Conservation (phyloP, 1,140 invertebrate genomes). For the Caenorhabditis briggsae region DNA sequence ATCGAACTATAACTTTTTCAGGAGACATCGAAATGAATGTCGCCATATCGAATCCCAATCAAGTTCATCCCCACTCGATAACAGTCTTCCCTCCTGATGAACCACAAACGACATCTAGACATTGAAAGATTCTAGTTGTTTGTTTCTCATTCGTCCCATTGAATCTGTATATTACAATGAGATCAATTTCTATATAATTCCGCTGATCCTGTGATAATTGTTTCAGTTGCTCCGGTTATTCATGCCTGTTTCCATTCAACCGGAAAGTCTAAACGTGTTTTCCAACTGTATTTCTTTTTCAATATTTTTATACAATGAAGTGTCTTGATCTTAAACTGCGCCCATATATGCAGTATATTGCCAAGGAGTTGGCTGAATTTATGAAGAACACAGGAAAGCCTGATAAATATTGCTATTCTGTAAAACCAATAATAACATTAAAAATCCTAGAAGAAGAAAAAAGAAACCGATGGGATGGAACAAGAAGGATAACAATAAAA, state of each 20-base stretch:
- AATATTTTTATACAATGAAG: not conserved
- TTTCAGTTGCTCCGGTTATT: slow-evolving; percentile 29
- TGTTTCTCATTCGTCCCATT: not conserved
- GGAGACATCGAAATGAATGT: slow-evolving; percentile 42
- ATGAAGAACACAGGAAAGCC: not conserved
- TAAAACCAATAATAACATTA: slow-evolving; percentile 10
- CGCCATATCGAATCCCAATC: slow-evolving; percentile 33
- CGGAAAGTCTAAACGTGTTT: slow-evolving; percentile 42
- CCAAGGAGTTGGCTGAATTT: too few species aligned
- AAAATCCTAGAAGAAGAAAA: slow-evolving; percentile 28
- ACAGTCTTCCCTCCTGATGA: slow-evolving; percentile 10
- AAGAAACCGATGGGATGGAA: not conserved
- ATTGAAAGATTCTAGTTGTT: not conserved
- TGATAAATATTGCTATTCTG: slow-evolving; percentile 26
- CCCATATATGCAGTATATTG: not conserved
- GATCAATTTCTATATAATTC: slow-evolving; percentile 20
- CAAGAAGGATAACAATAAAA: slow-evolving; percentile 13
- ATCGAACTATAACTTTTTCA: not conserved
- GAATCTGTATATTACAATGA: not conserved
- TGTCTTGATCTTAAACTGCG: not conserved
- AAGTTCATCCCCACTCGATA: slow-evolving; percentile 35
- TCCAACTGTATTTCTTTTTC: not conserved
- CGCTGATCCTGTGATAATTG: slow-evolving; percentile 17
- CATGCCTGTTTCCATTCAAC: slow-evolving; percentile 5
- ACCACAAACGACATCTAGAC: slow-evolving; percentile 22